Base-by-base conservation (phyloP, 2,113 vertebrate species). In the Anser cygnoides region DNA sequence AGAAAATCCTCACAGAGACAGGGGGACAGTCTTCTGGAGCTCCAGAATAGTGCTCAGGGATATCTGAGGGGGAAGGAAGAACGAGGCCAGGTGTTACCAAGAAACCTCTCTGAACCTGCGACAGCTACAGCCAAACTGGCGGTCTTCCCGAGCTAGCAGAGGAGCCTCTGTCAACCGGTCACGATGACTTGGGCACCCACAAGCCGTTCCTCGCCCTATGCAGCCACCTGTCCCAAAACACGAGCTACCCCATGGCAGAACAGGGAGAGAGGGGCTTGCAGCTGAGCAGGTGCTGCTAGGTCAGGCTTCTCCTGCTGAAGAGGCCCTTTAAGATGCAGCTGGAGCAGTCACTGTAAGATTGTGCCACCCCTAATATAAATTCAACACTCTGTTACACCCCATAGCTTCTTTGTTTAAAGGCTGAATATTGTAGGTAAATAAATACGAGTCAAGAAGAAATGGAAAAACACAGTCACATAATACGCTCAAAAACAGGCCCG, bases 231-330 rank as follows among this genome's bases (percentile, higher is more conserved):
- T 9, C 39, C 66, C 33, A 35, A 75, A 76, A 83, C 31, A 43
- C 20, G 26, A 61, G 13, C 28, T 49, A 13, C 2, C 4, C 61
- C 35, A 9, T 22, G 33, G 41, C 37, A 88, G 19, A 21, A 41
- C 0, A 80, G 11, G 31, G 37, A 14, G 66, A 84, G 35, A 44
- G 13, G 8, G 6, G 37, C 10, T 10, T 52, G 78, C 4, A 1
- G 37, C 1, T 73, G 35, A 85, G 61, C 23, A 31, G 59, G 37
- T 28, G 71, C 19, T 29, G 37, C 33, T 50, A 55, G 43, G 18
- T 57, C 52, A 46, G 67, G 31, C 31, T 59, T 81, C 49, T 50
- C n/a, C 50, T 57, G n/a, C n/a, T 46, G 28, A n/a, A 54, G 49
- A 46, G 20, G 17, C 20, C 18, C 18, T 78, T 84, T 39, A 67